Evolutionary conservation across 1,140 invertebrate species (phyloP).

Genomic region (Papilio dardanus): DNA sequence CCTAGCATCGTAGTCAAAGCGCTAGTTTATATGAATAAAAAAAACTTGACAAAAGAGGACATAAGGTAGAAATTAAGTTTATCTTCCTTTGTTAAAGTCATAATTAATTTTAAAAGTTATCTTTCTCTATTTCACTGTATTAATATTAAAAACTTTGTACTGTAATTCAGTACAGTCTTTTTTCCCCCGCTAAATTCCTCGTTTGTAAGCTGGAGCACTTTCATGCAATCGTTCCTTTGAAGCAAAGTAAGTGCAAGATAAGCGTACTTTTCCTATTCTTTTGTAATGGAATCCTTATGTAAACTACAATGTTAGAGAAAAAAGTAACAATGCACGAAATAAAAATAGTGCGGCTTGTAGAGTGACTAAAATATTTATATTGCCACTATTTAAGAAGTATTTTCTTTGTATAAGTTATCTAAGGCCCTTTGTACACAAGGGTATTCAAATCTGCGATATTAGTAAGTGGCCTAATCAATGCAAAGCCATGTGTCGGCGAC

Average conservation of each 20-base stretch:
- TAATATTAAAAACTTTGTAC: neutral
- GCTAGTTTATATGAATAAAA: no score
- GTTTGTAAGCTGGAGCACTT: constrained; percentile 25
- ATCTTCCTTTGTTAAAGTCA: neutral
- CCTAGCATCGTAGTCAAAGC: no score
- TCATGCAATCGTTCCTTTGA: constrained; percentile 36
- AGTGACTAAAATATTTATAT: no score
- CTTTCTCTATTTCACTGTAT: neutral
- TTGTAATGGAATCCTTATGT: constrained; percentile 25
- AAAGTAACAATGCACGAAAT: neutral
- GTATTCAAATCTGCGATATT: no score
- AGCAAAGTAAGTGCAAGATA: constrained; percentile 30
- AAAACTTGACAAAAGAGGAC: no score
- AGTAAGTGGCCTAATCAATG: no score
- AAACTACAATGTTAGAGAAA: neutral
- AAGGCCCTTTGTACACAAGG: no score
- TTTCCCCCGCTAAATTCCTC: constrained; percentile 11
- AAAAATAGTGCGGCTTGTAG: no score
- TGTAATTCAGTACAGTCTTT: constrained; percentile 7
- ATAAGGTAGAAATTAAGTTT: neutral
- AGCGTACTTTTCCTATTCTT: constrained; percentile 29
- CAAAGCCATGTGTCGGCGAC: no score
- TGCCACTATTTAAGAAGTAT: no score
- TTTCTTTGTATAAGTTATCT: no score
- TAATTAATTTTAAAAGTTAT: neutral